Percentiles rank a stretch among this genome's conserved stretches.
These are phyloP conservation scores for Dryomyza anilis DNA, from an alignment of 2,888 invertebrate genomes.

Conservation along the genomic window DNA sequence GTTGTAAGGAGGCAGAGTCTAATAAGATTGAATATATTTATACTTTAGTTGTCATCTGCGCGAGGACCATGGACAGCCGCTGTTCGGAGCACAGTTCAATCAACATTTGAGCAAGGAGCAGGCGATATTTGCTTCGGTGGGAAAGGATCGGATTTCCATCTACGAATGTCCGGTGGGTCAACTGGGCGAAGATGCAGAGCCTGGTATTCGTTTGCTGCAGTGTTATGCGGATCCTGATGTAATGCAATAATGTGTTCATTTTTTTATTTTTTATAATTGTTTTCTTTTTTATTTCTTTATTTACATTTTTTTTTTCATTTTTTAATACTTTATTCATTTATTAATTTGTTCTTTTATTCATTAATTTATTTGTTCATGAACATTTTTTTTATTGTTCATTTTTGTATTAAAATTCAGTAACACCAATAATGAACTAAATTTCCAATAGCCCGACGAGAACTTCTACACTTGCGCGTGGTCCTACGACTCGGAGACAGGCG, in stretches of 20 bases:
- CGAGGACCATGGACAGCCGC: conserved; percentile 91
- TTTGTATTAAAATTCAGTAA: no score
- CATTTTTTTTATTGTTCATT: no score
- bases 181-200: conserved; percentile 45
- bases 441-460: conserved; percentile 86
- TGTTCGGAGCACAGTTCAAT: conserved; percentile 95
- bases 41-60: conserved; percentile 75
- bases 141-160: conserved; percentile 90
- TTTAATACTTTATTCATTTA: no score
- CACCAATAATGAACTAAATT: no score
- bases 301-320: no score
- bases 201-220: conserved; percentile 82
- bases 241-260: conserved; percentile 38
- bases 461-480: conserved; percentile 98
- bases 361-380: neutral
- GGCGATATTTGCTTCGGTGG: conserved; percentile 92
- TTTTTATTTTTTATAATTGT: no score
- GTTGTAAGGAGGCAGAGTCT: neutral
- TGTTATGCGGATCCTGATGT: conserved; percentile 95
- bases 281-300: no score
- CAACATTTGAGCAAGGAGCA: conserved; percentile 81
- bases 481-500: conserved; percentile 77
- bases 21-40: neutral
- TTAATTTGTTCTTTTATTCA: no score
- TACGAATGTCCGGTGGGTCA: conserved; percentile 78